These are phyloP conservation scores for Scophthalmus maximus DNA, from an alignment of 2,113 vertebrate species.

Conservation along the genomic window DNA sequence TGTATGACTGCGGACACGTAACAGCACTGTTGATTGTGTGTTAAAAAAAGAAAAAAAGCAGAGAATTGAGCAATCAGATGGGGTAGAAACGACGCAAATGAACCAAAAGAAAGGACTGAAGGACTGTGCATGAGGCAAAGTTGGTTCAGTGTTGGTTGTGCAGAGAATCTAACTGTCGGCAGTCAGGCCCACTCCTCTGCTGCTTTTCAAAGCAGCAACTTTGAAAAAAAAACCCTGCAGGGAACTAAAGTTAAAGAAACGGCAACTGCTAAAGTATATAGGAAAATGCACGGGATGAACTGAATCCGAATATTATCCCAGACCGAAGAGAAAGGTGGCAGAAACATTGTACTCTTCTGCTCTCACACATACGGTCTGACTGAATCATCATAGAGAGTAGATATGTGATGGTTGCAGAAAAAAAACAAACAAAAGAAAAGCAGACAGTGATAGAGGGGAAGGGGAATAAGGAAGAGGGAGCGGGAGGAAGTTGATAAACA, in stretches of 20 bases:
- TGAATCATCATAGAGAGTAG: slow-evolving; percentile 19
- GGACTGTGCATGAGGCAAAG: slow-evolving; percentile 36
- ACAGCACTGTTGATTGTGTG: slow-evolving; percentile 24
- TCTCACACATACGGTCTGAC: slow-evolving; percentile 14
- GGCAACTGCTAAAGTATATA: background rate
- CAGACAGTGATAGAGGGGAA: slow-evolving; percentile 24
- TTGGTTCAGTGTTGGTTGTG: slow-evolving; percentile 32
- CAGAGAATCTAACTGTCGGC: slow-evolving; percentile 52
- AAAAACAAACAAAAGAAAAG: slow-evolving; percentile 34
- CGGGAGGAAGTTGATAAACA: slow-evolving; percentile 58
- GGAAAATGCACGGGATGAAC: background rate
- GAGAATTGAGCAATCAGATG: slow-evolving; percentile 54
- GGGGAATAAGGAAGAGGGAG: slow-evolving; percentile 27
- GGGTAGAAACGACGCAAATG: slow-evolving; percentile 29
- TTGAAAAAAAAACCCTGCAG: too few relatives aligned
- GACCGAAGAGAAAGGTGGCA: background rate
- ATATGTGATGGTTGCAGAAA: slow-evolving; percentile 20
- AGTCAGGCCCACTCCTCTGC: slow-evolving; percentile 41
- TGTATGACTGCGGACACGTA: background rate
- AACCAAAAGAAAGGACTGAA: slow-evolving; percentile 20
- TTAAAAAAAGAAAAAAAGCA: slow-evolving; percentile 20
- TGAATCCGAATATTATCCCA: too few relatives aligned
- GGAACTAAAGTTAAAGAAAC: background rate
- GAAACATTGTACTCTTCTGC: background rate
- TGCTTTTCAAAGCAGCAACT: too few relatives aligned